Evolutionary conservation across 2,113 vertebrate genomes (phyloP), one percentile per base, ranked within the genome.

Genomic region (Cynocephalus volans): DNA sequence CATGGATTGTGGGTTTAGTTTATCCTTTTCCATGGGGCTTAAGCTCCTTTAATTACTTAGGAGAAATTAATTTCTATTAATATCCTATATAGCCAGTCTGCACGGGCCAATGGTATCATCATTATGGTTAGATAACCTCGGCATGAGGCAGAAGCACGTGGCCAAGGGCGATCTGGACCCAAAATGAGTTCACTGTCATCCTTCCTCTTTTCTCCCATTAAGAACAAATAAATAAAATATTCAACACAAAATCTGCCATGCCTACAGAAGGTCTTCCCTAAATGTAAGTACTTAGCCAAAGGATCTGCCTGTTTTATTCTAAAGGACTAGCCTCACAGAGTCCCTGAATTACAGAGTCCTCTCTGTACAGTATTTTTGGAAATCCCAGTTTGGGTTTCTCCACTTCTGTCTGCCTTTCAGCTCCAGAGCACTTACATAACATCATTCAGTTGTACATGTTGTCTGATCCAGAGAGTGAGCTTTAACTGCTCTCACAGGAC

Each of bases 301-400:
- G n/a, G 50, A n/a, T 80, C 76, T 70, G 31, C 31, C 19, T 88
- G 5, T 84, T 70, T 65, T 76, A 21, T 91, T 65, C 56, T 36
- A 48, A 85, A 70, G n/a, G 26, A 50, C 54, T 41, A 72, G 60
- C 80, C 33, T n/a, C 18, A 0, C 54, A 48, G 75, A 89, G 64
- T 84, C 21, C 9, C 60, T 52, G 79, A 84, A 60, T 76, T 77
- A 21, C 36, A 84, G 80, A 70, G 33, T 82, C 70, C n/a, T 96
- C n/a, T 79, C 36, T 75, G 31, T 92, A 95, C 36, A 70, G 31
- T 92, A 95, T 76, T 95, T 96, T 93, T 93, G 88, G 93, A 96
- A 97, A 87, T 60, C 45, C 58, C 77, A 75, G 0, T 94, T 73
- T 85, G 80, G 24, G 81, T 90, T 88, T 90, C 73, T 93, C 36